Conservation (phyloP, 2,113 vertebrate species). For the Xiphorhynchus elegans region DNA sequence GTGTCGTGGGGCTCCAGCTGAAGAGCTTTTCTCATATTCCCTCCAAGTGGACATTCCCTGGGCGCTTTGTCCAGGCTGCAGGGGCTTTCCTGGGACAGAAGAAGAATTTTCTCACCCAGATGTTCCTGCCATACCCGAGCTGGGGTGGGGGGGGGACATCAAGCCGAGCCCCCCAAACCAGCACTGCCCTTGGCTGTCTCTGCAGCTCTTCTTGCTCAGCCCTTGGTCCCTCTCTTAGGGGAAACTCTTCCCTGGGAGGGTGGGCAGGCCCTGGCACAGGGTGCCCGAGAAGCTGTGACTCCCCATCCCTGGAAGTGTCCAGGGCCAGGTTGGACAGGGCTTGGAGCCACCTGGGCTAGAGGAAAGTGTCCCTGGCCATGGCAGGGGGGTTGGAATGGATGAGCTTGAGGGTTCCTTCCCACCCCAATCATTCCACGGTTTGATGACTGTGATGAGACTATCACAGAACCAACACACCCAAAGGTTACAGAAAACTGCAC, state of each 20-base stretch:
- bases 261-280: not conserved
- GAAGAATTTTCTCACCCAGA: not conserved
- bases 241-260: not conserved
- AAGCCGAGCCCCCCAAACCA: fast-evolving
- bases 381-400: fast-evolving
- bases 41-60: not conserved
- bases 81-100: not conserved
- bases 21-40: not conserved
- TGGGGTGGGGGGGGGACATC: not conserved
- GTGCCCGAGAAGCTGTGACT: not conserved
- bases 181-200: not conserved
- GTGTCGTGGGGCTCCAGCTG: not conserved
- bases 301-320: not conserved
- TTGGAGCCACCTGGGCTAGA: not conserved
- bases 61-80: not conserved
- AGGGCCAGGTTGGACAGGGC: not conserved
- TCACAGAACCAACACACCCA: fast-evolving
- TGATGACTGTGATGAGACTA: fast-evolving
- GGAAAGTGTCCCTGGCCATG: not conserved
- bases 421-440: not conserved
- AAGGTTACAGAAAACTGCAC: not conserved
- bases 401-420: not conserved
- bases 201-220: not conserved
- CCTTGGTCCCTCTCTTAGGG: not conserved
- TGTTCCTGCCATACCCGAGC: not conserved